These are phyloP conservation scores for Morus bassanus DNA, from an alignment of 2,797 vertebrate species.

Conservation along the genomic window DNA sequence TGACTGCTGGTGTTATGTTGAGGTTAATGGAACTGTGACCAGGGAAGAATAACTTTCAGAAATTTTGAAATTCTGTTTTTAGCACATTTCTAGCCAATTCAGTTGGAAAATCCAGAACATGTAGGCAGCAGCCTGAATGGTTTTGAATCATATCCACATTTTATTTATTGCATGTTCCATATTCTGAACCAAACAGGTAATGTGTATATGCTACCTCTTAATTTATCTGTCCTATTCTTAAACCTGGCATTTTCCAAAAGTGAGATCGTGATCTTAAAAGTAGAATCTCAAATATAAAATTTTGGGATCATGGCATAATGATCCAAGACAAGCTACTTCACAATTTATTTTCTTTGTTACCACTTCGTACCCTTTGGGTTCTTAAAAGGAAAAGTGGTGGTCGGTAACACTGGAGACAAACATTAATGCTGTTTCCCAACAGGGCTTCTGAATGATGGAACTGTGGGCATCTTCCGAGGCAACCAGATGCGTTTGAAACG, in stretches of 20 bases:
- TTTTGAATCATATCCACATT: not conserved
- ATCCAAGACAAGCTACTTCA: not conserved
- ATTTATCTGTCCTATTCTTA: not conserved
- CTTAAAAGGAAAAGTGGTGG: not conserved
- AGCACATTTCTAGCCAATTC: not conserved
- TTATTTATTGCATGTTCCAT: not conserved
- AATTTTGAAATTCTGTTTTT: not conserved
- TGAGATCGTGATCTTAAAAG: not conserved
- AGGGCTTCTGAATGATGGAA: slow-evolving; percentile 95
- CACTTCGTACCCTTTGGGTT: not conserved
- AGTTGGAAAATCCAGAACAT: not conserved
- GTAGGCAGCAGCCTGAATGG: not conserved
- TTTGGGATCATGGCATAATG: fast-evolving
- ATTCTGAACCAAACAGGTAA: not conserved
- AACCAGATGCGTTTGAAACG: slow-evolving; percentile 91
- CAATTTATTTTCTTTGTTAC: not conserved
- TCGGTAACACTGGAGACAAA: not conserved
- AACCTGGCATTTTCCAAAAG: not conserved
- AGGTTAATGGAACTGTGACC: not conserved
- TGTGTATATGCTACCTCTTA: not conserved
- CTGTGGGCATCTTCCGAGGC: slow-evolving; percentile 92
- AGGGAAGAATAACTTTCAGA: not conserved
- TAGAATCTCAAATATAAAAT: not conserved
- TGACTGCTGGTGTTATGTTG: not conserved
- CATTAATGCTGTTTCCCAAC: slow-evolving; percentile 31